Percentiles rank a stretch among this genome's conserved stretches.
These are phyloP conservation scores for Rhamphomyia laevipes DNA, from an alignment of 2,888 invertebrate genomes.

Conservation along the genomic window DNA sequence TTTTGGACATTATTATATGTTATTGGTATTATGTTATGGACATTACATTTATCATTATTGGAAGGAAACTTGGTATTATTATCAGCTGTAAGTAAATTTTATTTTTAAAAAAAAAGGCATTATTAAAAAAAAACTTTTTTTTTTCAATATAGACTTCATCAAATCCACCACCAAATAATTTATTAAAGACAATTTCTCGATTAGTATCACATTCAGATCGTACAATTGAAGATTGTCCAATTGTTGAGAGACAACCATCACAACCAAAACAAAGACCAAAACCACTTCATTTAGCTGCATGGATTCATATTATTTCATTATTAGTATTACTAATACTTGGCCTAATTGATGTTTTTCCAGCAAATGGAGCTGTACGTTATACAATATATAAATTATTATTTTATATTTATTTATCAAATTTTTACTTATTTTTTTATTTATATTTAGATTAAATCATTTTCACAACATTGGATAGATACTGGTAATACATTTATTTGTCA, in stretches of 20 bases:
- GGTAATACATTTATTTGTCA: conserved; percentile 32
- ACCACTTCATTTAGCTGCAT: conserved; percentile 34
- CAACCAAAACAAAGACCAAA: conserved; percentile 22
- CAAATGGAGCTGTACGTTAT: conserved; percentile 40
- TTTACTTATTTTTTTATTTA: not conserved
- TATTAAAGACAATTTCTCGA: conserved; percentile 42
- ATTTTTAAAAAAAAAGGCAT: conserved; percentile 10
- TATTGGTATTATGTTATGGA: conserved; percentile 41
- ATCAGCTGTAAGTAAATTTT: conserved; percentile 9
- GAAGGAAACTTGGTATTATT: conserved; percentile 20
- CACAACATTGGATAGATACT: conserved; percentile 31
- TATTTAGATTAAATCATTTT: conserved; percentile 23
- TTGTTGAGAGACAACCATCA: conserved; percentile 8
- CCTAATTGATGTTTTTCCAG: conserved; percentile 43
- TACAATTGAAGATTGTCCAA: conserved; percentile 13
- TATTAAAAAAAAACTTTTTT: not conserved
- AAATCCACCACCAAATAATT: conserved; percentile 23
- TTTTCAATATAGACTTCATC: conserved; percentile 6
- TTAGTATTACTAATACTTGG: conserved; percentile 36
- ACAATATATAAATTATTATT: not conserved
- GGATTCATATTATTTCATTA: conserved; percentile 40
- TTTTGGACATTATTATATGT: conserved; percentile 47
- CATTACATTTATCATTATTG: conserved; percentile 34
- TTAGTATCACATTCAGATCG: conserved; percentile 36
- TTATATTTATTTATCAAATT: no score